Base-by-base conservation (phyloP, 2,888 invertebrate species). In the Copidosoma aretas region DNA sequence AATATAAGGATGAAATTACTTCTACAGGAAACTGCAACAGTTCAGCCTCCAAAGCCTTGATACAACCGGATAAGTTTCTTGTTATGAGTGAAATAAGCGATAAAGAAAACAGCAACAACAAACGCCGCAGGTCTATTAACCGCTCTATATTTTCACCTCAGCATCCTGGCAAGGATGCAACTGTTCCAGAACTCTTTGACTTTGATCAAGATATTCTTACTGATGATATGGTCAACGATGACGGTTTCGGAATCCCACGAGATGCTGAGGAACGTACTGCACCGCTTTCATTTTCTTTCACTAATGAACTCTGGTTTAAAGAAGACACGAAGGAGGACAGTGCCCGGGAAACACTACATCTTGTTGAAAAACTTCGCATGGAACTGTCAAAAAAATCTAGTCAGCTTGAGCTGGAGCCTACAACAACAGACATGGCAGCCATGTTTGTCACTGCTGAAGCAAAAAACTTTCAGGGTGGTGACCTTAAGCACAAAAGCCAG, bases 251-350 rank as follows among this genome's bases (percentile, higher is more conserved):
- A 32, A 86, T 88, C 74, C 83, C 87, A 0, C 86, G 88, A 71
- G 88, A 88, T 75, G 86, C 88, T 51, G 89, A 89, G 68, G 90
- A 90, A 76, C 89, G 89, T 77, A 82, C 80, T 1, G 83, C 85
- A 0, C 88, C 90, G 0, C 80, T 88, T 15, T 84, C 86, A 1
- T 91, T 91, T 80, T 87, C 88, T 10, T 89, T 90, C 68, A 89
- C 88, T 73, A 88, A 88, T 56, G 89, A 90, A 73, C 86, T 89
- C 77, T 85, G 91, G 73, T 90, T 91, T 78, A 91, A 91, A 78
- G 92, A 92, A 79, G 92, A 93, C 79, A 89, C 91, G 2, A 92
- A 92, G 79, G 94, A 94, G 81, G 92, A 92, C 77, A 92, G 92
- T 75, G 92, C 92, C 0, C 87, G 92, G 72, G 94, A 93, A 81